Conservation (phyloP, 2,797 vertebrate genomes). For the Stomatorhinus walkeri region DNA sequence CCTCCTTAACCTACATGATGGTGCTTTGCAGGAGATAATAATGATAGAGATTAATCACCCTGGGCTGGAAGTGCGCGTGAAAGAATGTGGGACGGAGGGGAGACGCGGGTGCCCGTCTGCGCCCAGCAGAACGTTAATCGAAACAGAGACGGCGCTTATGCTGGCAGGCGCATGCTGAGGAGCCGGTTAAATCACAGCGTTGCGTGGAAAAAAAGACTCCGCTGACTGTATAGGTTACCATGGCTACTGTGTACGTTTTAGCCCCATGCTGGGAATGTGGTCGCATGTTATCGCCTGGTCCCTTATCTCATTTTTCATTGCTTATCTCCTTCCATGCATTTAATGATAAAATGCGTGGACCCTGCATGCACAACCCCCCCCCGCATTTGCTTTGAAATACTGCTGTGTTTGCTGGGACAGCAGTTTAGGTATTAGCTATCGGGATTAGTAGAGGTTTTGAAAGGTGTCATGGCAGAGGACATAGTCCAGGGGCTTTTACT, state of each 20-base stretch:
- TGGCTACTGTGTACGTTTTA: constrained; percentile 1
- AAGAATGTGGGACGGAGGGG: background rate
- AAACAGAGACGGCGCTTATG: background rate
- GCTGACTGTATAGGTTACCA: background rate
- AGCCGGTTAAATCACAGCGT: background rate
- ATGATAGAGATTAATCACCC: constrained; percentile 6
- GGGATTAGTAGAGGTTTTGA: constrained; percentile 54
- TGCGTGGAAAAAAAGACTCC: background rate
- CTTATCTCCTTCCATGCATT: background rate
- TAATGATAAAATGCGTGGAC: background rate
- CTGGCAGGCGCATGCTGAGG: background rate
- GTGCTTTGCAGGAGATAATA: constrained; percentile 5
- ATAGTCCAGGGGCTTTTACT: constrained; percentile 49
- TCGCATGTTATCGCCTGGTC: background rate
- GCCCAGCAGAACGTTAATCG: background rate
- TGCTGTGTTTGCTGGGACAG: constrained; percentile 49
- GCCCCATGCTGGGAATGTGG: background rate
- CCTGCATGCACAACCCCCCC: background rate
- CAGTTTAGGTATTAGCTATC: constrained; percentile 55
- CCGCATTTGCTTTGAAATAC: background rate
- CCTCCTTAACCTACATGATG: constrained; percentile 20
- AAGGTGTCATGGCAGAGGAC: constrained; percentile 56
- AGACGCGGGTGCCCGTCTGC: background rate
- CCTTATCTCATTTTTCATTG: constrained; percentile 1
- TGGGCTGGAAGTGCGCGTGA: background rate